Base-by-base conservation (phyloP, 2,797 vertebrate species). In the Remorina albescens region DNA sequence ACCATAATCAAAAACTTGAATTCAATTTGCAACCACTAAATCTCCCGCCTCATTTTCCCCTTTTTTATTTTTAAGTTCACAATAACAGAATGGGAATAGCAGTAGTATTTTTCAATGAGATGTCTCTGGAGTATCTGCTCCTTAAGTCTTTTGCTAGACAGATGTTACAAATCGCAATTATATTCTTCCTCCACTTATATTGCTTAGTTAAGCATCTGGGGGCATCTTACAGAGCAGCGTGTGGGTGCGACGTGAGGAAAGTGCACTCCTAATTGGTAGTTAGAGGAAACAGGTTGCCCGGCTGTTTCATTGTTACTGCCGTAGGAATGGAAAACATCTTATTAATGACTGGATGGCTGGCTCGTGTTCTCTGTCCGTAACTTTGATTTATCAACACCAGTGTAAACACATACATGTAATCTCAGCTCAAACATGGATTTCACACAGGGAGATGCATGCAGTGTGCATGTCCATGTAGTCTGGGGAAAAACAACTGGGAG, bases 251-350 rank as follows among this genome's bases (percentile, higher is more conserved):
- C 65, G 51, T 60, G 47, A 63, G 56, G 73, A 69, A 76, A 50
- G 56, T n/a, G 15, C 60, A 57, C 32, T 78, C 85, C 36, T 81
- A 88, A 88, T 85, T 86, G 62, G 51, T 80, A 56, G 39, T 78
- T 82, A 53, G 54, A 77, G 50, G 32, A 84, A 72, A 74, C 61
- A 15, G 57, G 66, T 81, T 11, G 2, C 47, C 39, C 72, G 34
- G 12, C 42, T 56, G 46, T 71, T 76, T 69, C 18, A 63, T 6
- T 58, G 50, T 57, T 47, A 71, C 78, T 25, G 54, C 56, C 30
- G 46, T 28, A 70, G 13, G 25, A n/a, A 67, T 47, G 41, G n/a
- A 76, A 82, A 76, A 53, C 44, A 68, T 81, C 58, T 56, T 46
- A 57, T 70, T 67, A 69, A 77, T 42, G 36, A 46, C 28, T 63